A percentile compares a stretch with the other conserved stretches of the same genome.
These are phyloP conservation scores for Drosophila oshimai DNA, from an alignment of 1,140 invertebrate genomes.

Conservation along the genomic window DNA sequence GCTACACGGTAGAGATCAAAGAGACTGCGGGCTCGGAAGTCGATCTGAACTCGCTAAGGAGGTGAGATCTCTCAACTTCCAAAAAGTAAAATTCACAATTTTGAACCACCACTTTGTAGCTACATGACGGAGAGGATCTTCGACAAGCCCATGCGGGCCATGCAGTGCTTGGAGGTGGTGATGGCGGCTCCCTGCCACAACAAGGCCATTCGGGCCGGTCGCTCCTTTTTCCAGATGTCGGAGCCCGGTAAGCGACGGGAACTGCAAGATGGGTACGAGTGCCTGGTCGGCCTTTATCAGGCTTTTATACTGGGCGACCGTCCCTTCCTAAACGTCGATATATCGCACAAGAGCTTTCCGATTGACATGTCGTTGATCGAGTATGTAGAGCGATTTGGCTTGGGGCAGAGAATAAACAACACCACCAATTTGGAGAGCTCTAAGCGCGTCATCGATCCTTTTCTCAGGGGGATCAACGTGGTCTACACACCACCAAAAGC, in stretches of 20 bases:
- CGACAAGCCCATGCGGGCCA: constrained; percentile 86
- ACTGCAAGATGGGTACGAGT: constrained; percentile 86
- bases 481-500: constrained; percentile 53
- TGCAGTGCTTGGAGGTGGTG: constrained; percentile 93
- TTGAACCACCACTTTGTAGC: constrained; percentile 20
- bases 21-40: constrained; percentile 84
- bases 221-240: constrained; percentile 82
- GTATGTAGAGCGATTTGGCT: constrained; percentile 48
- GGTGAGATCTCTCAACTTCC: constrained; percentile 54
- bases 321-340: constrained; percentile 89
- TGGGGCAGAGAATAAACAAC: not conserved
- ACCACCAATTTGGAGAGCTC: not conserved
- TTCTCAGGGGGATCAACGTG: constrained; percentile 56
- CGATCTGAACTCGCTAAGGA: constrained; percentile 83
- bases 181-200: constrained; percentile 83
- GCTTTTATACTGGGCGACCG: constrained; percentile 88
- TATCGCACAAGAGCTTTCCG: constrained; percentile 88
- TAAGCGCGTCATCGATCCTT: constrained; percentile 1
- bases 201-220: constrained; percentile 84
- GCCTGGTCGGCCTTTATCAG: constrained; percentile 89
- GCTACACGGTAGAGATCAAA: constrained; percentile 85
- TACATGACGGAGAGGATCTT: constrained; percentile 69
- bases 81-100: not conserved
- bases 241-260: constrained; percentile 24
- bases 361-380: constrained; percentile 83